Percentiles rank a stretch among this genome's conserved stretches.
These are phyloP conservation scores for Pollicipes pollicipes DNA, from an alignment of 1,140 invertebrate species.

Conservation along the genomic window DNA sequence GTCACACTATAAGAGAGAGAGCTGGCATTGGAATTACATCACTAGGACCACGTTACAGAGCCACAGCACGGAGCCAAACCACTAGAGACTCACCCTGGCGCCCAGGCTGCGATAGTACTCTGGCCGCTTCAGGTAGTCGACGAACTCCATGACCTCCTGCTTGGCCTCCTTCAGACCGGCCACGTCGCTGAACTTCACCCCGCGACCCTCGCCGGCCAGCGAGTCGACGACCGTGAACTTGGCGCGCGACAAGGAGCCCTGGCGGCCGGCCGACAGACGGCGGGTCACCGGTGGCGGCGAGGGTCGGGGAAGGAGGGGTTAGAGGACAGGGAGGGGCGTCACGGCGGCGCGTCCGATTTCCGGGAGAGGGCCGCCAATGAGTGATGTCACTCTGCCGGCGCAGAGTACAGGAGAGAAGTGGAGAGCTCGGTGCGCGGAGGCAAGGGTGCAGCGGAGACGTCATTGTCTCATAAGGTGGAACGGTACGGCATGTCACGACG, in stretches of 20 bases:
- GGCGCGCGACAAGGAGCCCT: slow-evolving; percentile 59
- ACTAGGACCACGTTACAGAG: no score
- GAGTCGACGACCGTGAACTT: slow-evolving; percentile 87
- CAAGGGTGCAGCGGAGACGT: no score
- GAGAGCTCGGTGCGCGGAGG: no score
- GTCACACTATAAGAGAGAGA: no score
- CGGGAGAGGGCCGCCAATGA: no score
- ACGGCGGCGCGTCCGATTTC: no score
- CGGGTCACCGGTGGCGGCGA: background rate
- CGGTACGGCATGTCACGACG: no score
- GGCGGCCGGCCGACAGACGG: slow-evolving; percentile 13
- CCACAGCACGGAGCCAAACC: no score
- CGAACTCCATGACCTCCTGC: slow-evolving; percentile 93
- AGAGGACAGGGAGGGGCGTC: background rate
- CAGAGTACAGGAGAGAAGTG: no score
- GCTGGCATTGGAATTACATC: no score
- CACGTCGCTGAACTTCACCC: slow-evolving; percentile 84
- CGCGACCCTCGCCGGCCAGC: slow-evolving; percentile 54
- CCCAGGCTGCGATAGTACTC: slow-evolving; percentile 76
- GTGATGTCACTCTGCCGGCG: no score
- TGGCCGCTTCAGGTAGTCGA: slow-evolving; percentile 88
- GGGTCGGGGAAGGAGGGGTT: background rate
- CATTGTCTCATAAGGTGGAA: no score
- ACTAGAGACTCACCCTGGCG: slow-evolving; percentile 69
- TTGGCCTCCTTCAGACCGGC: slow-evolving; percentile 93